Evolutionary conservation across 2,888 invertebrate species (phyloP).

Genomic region (Tanytarsus gracilentus): DNA sequence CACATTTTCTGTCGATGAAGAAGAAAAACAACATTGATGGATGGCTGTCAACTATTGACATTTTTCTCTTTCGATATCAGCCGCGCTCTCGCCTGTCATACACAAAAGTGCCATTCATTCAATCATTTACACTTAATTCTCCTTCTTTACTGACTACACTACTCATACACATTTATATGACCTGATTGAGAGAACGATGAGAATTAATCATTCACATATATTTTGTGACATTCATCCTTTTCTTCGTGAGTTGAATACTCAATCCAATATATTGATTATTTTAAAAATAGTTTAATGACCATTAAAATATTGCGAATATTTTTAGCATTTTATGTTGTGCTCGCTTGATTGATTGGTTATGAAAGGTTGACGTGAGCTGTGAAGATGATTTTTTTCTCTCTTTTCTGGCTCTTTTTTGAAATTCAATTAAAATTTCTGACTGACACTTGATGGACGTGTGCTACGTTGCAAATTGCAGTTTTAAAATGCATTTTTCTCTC

Average conservation of each 20-base stretch:
- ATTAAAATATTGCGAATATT: no score
- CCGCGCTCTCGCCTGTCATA: slow-evolving; percentile 18
- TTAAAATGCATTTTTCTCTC: background rate
- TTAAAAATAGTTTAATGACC: no score
- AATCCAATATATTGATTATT: no score
- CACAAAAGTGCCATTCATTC: slow-evolving; percentile 26
- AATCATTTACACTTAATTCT: slow-evolving; percentile 11
- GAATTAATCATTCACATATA: slow-evolving; percentile 15
- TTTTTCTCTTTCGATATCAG: slow-evolving; percentile 10
- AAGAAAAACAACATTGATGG: slow-evolving; percentile 9
- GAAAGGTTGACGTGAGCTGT: slow-evolving; percentile 13
- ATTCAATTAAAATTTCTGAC: slow-evolving; percentile 22
- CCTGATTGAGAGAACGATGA: background rate
- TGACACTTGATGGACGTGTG: slow-evolving; percentile 20
- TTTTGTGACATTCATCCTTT: slow-evolving; percentile 23
- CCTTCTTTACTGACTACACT: background rate
- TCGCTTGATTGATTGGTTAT: slow-evolving; percentile 22
- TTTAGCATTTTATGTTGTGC: no score
- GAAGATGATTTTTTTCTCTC: no score
- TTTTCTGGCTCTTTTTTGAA: no score
- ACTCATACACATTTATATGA: background rate
- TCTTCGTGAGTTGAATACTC: no score
- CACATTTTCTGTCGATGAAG: background rate
- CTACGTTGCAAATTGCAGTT: background rate
- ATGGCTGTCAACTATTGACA: slow-evolving; percentile 24